Base-by-base conservation (phyloP, 2,888 invertebrate genomes). In the Spisula subtruncata region DNA sequence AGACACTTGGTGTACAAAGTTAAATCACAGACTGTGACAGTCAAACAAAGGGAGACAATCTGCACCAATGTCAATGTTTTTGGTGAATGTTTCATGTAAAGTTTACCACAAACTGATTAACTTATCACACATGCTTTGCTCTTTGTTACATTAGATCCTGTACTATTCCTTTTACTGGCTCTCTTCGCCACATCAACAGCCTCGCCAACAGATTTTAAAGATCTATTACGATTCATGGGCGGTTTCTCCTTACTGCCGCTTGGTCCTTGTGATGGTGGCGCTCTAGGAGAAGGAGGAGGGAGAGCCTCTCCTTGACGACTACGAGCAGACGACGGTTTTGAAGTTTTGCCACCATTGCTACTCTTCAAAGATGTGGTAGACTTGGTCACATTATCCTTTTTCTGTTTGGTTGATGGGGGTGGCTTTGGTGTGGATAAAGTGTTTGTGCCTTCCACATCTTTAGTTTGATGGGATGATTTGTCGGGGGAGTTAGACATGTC, bases 71-170 rank as follows among this genome's bases (percentile, higher is more conserved):
- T 41, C 41, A 5, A 41, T 41, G 8, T 2, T 41, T 41, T 41
- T 41, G 41, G 41, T 51, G 1, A 51, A 51, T 16, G 51, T 51
- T 51, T 60, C n/a, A n/a, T 25, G 60, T 20, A 25, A 56, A 60
- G 60, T 60, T 25, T 8, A 60, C n/a, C 2, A 20, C 25, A 60
- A 25, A 8, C n/a, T 25, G n/a, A 0, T 46, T 48, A 71, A 46
- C 48, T 71, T n/a, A 83, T 83, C 18, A 80, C 54, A 79, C 92
- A 92, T 0, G 90, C 92, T 84, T 89, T 90, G 66, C 92, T 92
- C 12, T 82, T 89, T 0, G 86, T 56, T n/a, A 75, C 85, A n/a
- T 87, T 87, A 32, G 66, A 35, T 32, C 41, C 83, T 20, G 48
- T 48, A 14, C 20, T 71, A 32, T 32, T 87, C 71, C 71, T 46